Percentiles rank a stretch among this genome's conserved stretches.
Evolutionary conservation across 2,888 invertebrate genomes (phyloP).

Genomic region (Cerceris ruficornis): DNA sequence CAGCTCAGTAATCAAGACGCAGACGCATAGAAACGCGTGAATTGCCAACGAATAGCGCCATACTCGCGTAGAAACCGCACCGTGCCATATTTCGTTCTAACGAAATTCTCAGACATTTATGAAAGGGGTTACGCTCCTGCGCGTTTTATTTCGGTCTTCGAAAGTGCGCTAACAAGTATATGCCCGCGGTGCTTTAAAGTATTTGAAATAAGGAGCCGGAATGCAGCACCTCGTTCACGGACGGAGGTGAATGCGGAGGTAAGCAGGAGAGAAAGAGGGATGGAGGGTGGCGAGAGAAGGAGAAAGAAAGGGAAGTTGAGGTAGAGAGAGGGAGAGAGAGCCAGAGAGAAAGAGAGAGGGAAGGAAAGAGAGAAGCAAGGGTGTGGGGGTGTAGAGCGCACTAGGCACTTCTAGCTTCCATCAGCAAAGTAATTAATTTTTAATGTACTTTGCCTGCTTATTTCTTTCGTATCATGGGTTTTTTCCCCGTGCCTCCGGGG

Average conservation of each 20-base stretch:
- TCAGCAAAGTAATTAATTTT: slow-evolving; percentile 82
- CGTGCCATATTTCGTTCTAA: slow-evolving; percentile 14
- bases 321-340: slow-evolving; percentile 36
- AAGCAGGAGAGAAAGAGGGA: slow-evolving; percentile 13
- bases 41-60: background rate
- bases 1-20: background rate
- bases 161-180: slow-evolving; percentile 39
- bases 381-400: slow-evolving; percentile 57
- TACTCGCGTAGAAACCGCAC: background rate
- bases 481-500: slow-evolving; percentile 65
- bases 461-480: slow-evolving; percentile 81
- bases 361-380: slow-evolving; percentile 16
- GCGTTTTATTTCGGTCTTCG: slow-evolving; percentile 28
- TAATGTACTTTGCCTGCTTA: slow-evolving; percentile 82
- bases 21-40: background rate
- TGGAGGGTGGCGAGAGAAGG: slow-evolving; percentile 33
- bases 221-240: slow-evolving; percentile 55
- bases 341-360: slow-evolving; percentile 21
- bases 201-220: slow-evolving; percentile 64
- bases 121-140: slow-evolving; percentile 4
- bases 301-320: slow-evolving; percentile 14
- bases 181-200: slow-evolving; percentile 52
- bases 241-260: slow-evolving; percentile 53
- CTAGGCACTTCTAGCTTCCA: slow-evolving; percentile 81
- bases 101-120: slow-evolving; percentile 16